Evolutionary conservation across 2,888 invertebrate genomes (phyloP), one percentile per base, ranked within the genome.

Genomic region (Slavum lentiscoides): DNA sequence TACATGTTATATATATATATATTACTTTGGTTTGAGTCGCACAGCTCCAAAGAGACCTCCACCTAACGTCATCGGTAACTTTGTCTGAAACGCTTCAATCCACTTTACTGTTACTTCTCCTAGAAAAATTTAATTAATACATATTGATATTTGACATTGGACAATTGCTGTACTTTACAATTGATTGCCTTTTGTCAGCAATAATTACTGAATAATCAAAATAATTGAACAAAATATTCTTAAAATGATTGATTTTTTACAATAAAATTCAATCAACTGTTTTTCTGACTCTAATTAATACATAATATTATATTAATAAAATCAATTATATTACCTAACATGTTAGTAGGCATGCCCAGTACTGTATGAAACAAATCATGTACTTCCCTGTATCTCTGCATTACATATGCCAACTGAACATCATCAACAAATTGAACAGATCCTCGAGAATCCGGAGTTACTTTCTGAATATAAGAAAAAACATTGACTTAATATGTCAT

Each of bases 341-440:
- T 95, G 85, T 94, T 94, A 17, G 96, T 97, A 59, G 94, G 96
- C 96, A 98, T 97, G 84, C 92, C 92, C 62, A 98, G 89, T 23
- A 94, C 89, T 0, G 97, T 92, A 87, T 99, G 99, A 82, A 95
- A 91, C 83, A 99, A 90, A 88, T 99, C 99, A 87, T 99, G 99
- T 13, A 94, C 93, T 88, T 99, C 98, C 83, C 99, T 91, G 86
- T 99, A 99, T 77, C 99, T 89, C 87, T 97, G 96, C 93, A 99
- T 96, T 68, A 98, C 93, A 88, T 98, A 99, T 7, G 97, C 96
- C 84, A 97, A 87, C 83, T 97, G 93, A 2, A 91, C 88, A 86
- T 98, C 94, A 84, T 95, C 92, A 70, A 99, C 91, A 87, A 97
- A 99, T 85, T 94, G 93, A 0, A 99, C 98, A 21, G 93, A 91